Percentiles rank a stretch among this genome's conserved stretches.
Evolutionary conservation across 1,140 invertebrate species (phyloP).

Genomic region (Aphelenchoides fujianensis): DNA sequence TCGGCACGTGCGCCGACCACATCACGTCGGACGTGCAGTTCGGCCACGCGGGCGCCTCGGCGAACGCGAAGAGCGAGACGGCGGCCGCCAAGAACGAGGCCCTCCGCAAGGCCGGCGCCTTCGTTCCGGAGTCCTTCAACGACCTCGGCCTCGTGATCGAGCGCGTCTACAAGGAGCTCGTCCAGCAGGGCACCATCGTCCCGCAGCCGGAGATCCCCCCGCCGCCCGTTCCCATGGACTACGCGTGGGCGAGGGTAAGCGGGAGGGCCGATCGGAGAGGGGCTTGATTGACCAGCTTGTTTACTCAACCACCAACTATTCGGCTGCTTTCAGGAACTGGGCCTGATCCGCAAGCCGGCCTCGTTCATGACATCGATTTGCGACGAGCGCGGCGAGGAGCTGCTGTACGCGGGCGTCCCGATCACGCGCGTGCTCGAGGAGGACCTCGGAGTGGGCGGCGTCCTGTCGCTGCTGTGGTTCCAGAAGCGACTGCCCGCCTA

Average conservation of each 20-base stretch:
- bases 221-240: conserved; percentile 99
- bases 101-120: conserved; percentile 76
- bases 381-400: conserved; percentile 95
- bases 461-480: conserved; percentile 95
- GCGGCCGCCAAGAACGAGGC: conserved; percentile 86
- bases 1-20: conserved; percentile 80
- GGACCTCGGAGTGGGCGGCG: conserved; percentile 89
- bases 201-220: conserved; percentile 86
- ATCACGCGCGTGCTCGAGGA: conserved; percentile 82
- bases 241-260: conserved; percentile 90
- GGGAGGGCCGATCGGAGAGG: too few species aligned
- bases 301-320: neutral
- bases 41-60: conserved; percentile 96
- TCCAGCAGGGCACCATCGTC: conserved; percentile 77
- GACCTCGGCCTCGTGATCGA: conserved; percentile 76
- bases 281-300: too few species aligned
- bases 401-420: conserved; percentile 95
- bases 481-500: conserved; percentile 77
- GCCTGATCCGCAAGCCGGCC: conserved; percentile 94
- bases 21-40: too few species aligned
- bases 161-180: conserved; percentile 76
- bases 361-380: conserved; percentile 99
- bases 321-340: conserved; percentile 75
- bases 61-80: conserved; percentile 89
- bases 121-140: conserved; percentile 89